Percentiles rank a stretch among this genome's conserved stretches.
Conservation (phyloP, 2,113 vertebrate species). For the Upupa epops region DNA sequence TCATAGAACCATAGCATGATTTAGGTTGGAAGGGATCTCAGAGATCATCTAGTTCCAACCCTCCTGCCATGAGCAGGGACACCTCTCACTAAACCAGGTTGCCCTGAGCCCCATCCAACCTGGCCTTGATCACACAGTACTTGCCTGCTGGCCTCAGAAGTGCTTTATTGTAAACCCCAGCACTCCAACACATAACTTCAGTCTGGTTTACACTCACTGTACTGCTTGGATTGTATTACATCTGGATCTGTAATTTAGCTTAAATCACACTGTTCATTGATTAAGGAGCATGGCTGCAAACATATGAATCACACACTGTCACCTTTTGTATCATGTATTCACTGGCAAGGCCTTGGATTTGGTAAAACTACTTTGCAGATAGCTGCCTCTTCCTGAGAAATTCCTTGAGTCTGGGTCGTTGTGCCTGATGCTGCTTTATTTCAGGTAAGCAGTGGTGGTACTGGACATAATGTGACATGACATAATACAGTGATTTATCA, state of each 20-base stretch:
- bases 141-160: neutral
- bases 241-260: neutral
- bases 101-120: no score
- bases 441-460: neutral
- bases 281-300: neutral
- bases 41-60: no score
- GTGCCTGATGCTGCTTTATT: neutral
- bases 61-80: no score
- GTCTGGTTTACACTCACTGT: no score
- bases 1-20: no score
- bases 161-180: neutral
- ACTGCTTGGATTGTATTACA: neutral
- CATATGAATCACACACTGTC: rapidly evolving
- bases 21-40: no score
- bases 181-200: neutral
- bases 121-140: neutral
- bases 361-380: neutral
- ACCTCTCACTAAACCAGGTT: no score
- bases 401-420: neutral
- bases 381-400: neutral
- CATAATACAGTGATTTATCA: neutral
- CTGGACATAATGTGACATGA: neutral
- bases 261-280: neutral
- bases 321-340: neutral
- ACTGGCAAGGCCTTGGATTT: neutral